phyloP scores from a whole-genome alignment of 2,797 vertebrate genomes.

The Coreius guichenoti region DNA sequence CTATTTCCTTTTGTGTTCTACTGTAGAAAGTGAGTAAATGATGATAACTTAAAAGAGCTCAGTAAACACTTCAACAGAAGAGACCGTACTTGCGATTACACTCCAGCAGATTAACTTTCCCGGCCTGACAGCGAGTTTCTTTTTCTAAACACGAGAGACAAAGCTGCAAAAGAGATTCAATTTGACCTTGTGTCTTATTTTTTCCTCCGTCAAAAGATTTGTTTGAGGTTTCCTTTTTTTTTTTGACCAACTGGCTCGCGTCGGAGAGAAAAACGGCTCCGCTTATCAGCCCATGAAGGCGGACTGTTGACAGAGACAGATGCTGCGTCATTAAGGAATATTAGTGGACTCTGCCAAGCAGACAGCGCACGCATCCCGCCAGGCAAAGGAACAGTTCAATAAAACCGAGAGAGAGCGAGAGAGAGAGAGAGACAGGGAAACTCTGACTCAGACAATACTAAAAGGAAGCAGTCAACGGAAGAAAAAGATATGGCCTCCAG shows the following conservation, averaged over 20 bases:
- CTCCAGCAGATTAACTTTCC: not conserved
- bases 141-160: conserved; percentile 44
- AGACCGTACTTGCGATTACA: conserved; percentile 3
- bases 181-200: conserved; percentile 61
- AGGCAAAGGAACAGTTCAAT: conserved; percentile 78
- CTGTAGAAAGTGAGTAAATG: not conserved
- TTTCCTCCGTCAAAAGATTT: conserved; percentile 59
- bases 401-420: conserved; percentile 51
- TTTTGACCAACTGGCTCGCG: conserved; percentile 64
- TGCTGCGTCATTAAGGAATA: conserved; percentile 84
- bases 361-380: conserved; percentile 66
- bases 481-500: conserved; percentile 35
- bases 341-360: conserved; percentile 79
- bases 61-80: conserved; percentile 25
- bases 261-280: conserved; percentile 66
- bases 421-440: conserved; percentile 20
- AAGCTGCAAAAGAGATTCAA: conserved; percentile 37
- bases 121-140: conserved; percentile 28
- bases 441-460: conserved; percentile 31
- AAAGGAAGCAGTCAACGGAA: conserved; percentile 39
- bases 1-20: not conserved
- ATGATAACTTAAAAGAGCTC: not conserved
- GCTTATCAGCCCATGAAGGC: conserved; percentile 78
- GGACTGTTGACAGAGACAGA: conserved; percentile 84
- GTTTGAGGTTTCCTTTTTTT: conserved; percentile 56